A percentile compares a stretch with the other conserved stretches of the same genome.
Evolutionary conservation across 92 coral and sea anemone species (phyloP).

Genomic region (Montipora capitata): DNA sequence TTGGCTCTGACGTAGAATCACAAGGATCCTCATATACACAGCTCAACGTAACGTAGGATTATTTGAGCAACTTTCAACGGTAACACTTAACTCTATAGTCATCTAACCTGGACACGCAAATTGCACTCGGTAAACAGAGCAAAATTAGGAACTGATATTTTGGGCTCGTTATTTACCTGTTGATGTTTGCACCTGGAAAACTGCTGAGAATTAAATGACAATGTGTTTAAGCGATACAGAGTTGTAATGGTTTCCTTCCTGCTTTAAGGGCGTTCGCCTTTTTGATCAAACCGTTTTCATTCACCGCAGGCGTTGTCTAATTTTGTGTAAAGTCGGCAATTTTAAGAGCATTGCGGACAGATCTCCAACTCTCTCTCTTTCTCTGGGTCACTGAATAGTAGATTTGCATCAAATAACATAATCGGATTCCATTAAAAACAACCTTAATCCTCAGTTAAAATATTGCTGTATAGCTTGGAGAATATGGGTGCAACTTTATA

Average conservation of each 20-base stretch:
- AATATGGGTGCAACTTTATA: not conserved
- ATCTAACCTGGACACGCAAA: not conserved
- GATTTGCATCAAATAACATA: slow-evolving; percentile 8
- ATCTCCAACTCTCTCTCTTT: not conserved
- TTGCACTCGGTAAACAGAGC: not conserved
- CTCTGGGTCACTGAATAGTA: not conserved
- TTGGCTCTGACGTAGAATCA: not conserved
- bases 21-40: not conserved
- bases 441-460: not conserved
- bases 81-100: not conserved
- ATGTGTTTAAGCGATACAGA: not conserved
- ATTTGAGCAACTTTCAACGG: not conserved
- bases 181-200: not conserved
- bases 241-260: not conserved
- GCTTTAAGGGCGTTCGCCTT: not conserved
- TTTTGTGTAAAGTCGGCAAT: not conserved
- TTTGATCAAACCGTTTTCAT: not conserved
- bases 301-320: not conserved
- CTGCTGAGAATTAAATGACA: not conserved
- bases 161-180: not conserved
- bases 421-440: not conserved
- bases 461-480: not conserved
- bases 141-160: not conserved
- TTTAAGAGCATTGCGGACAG: not conserved
- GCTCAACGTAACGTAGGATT: not conserved